Evolutionary conservation across 1,140 invertebrate species (phyloP).

Genomic region (Leptestheria dahalacensis): DNA sequence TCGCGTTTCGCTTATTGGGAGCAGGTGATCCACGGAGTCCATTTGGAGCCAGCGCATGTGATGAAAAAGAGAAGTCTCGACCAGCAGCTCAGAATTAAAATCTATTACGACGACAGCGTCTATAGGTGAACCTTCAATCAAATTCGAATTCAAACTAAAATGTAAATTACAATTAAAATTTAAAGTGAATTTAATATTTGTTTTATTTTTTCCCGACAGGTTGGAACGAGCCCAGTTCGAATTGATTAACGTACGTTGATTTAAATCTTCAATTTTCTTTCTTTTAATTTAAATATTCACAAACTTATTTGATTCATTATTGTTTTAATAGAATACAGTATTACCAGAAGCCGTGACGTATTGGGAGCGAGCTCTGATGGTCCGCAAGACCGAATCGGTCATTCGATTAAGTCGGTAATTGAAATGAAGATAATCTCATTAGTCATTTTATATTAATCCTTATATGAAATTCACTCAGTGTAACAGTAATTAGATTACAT

Average conservation of each 20-base stretch:
- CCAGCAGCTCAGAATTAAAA: conserved; percentile 71
- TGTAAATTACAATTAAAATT: conserved; percentile 17
- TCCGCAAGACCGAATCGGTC: conserved; percentile 61
- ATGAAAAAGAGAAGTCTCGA: conserved; percentile 67
- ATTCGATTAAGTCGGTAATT: conserved; percentile 74
- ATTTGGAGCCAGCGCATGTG: conserved; percentile 58
- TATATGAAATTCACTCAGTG: neutral
- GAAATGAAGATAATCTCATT: conserved; percentile 5
- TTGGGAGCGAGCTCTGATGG: conserved; percentile 81
- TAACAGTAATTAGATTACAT: neutral
- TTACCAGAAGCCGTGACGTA: conserved; percentile 78
- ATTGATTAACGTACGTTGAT: neutral
- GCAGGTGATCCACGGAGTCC: conserved; percentile 66
- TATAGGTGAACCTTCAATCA: conserved; percentile 42
- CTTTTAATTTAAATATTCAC: conserved; percentile 50
- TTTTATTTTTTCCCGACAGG: conserved; percentile 10
- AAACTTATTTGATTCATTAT: too few relatives aligned
- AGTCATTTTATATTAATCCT: conserved; percentile 6
- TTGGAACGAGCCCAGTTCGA: neutral
- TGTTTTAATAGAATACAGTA: conserved; percentile 63
- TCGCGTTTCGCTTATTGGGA: conserved; percentile 20
- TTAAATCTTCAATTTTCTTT: conserved; percentile 22
- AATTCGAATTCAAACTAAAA: neutral
- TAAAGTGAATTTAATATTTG: too few relatives aligned
- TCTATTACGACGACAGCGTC: conserved; percentile 79